Percentiles rank a stretch among this genome's conserved stretches.
Evolutionary conservation across 2,113 vertebrate species (phyloP).

Genomic region (Colossoma macropomum): DNA sequence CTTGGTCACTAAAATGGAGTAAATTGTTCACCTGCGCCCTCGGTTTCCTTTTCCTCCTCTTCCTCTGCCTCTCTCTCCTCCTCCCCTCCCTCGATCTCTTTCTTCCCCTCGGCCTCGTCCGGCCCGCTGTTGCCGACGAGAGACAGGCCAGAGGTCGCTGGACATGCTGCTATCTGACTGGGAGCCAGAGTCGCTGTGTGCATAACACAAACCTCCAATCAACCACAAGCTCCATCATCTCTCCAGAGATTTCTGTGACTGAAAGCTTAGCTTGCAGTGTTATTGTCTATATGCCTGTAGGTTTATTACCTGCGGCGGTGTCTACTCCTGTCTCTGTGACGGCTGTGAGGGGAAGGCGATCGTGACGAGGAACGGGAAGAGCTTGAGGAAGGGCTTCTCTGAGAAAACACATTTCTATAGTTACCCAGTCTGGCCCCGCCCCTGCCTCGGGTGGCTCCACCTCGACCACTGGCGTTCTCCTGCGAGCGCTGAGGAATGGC

Average conservation of each 20-base stretch:
- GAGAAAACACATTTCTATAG: slow-evolving; percentile 89
- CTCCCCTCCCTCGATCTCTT: slow-evolving; percentile 72
- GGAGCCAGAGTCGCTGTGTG: slow-evolving; percentile 77
- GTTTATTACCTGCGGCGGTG: slow-evolving; percentile 67
- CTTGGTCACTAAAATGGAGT: too few relatives aligned
- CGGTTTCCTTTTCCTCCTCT: slow-evolving; percentile 77
- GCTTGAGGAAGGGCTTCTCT: slow-evolving; percentile 87
- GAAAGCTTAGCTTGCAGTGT: not conserved
- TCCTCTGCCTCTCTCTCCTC: slow-evolving; percentile 72
- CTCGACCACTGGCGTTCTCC: slow-evolving; percentile 67
- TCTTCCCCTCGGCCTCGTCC: slow-evolving; percentile 75
- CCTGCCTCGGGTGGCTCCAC: slow-evolving; percentile 72
- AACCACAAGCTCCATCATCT: too few relatives aligned
- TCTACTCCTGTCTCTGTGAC: slow-evolving; percentile 79
- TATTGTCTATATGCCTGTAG: not conserved
- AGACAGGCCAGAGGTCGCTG: slow-evolving; percentile 75
- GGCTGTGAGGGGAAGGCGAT: slow-evolving; percentile 85
- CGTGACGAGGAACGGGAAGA: slow-evolving; percentile 85
- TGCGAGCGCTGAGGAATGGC: slow-evolving; percentile 71
- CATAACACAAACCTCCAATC: not conserved
- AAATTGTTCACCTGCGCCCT: slow-evolving; percentile 71
- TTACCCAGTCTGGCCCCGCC: slow-evolving; percentile 83
- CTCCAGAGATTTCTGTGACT: not conserved
- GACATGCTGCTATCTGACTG: slow-evolving; percentile 82
- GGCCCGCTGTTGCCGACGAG: slow-evolving; percentile 75